Percentiles rank a stretch among this genome's conserved stretches.
phyloP scores from a whole-genome alignment of 2,797 vertebrate species.

The Esox masquinongy region DNA sequence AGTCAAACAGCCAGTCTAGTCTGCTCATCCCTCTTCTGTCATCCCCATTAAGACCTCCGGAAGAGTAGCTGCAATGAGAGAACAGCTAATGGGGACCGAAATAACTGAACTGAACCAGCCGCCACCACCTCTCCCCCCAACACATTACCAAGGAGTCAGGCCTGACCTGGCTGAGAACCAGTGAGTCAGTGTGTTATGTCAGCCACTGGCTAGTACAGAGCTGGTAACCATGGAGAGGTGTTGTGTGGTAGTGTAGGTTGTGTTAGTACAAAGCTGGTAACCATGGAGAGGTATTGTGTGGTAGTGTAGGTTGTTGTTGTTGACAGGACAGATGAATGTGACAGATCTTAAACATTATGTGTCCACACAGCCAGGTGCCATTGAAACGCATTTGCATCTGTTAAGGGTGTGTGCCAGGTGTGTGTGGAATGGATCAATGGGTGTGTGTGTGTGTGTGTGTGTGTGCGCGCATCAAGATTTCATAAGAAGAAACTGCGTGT shows the following conservation, averaged over 20 bases:
- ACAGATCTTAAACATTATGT: neutral
- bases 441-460: neutral
- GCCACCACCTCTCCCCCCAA: neutral
- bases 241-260: too few species aligned
- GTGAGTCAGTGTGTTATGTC: neutral
- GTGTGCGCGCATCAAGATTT: too few species aligned
- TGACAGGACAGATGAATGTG: neutral
- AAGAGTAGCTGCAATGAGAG: neutral
- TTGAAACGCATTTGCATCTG: neutral
- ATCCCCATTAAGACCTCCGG: neutral
- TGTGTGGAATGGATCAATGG: neutral
- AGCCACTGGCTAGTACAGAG: neutral
- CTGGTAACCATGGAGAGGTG: neutral
- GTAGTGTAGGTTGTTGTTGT: neutral
- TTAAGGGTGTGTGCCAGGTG: neutral
- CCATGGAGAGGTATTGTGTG: too few species aligned
- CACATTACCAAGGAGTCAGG: neutral
- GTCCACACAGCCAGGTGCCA: constrained; percentile 1
- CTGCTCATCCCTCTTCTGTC: neutral
- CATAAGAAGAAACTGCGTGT: too few species aligned
- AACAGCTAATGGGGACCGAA: neutral
- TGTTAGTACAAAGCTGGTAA: too few species aligned
- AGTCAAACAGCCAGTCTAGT: neutral
- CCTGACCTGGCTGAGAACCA: neutral
- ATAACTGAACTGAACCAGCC: neutral